Evolutionary conservation across 2,113 vertebrate species (phyloP).

Genomic region (Datnioides undecimradiatus): DNA sequence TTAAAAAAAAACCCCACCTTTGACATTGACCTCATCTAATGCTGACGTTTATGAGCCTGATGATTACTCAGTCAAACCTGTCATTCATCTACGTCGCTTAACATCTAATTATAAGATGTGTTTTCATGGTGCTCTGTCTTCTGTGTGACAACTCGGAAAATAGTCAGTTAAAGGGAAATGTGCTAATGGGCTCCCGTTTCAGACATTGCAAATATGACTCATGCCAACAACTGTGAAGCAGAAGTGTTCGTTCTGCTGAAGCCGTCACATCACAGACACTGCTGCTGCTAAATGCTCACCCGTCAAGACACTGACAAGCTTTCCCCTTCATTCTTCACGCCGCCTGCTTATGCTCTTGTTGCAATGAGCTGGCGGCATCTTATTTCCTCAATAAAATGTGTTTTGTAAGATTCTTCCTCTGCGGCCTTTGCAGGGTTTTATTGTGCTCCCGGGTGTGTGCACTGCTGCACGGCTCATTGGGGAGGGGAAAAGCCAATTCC

Average conservation of each 20-base stretch:
- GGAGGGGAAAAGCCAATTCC: too few relatives aligned
- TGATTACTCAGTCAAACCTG: background rate
- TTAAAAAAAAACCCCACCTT: background rate
- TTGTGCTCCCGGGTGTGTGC: background rate
- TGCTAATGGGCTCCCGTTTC: background rate
- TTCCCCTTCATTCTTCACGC: background rate
- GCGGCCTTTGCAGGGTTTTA: too few relatives aligned
- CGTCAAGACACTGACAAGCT: background rate
- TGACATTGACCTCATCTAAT: background rate
- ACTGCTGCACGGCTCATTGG: background rate
- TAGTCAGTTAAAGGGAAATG: background rate
- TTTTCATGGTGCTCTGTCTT: background rate
- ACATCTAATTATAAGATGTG: background rate
- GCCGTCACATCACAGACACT: background rate
- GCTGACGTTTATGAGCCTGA: background rate
- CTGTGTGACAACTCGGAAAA: background rate
- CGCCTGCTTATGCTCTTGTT: background rate
- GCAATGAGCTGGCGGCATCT: background rate
- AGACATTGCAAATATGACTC: background rate
- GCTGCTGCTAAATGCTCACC: background rate
- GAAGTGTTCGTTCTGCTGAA: too few relatives aligned
- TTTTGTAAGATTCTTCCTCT: background rate
- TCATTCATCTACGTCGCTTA: background rate
- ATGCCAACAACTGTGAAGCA: background rate
- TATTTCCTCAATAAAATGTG: background rate